Evolutionary conservation across 2,113 vertebrate genomes (phyloP).

Genomic region (Seriola quinqueradiata): DNA sequence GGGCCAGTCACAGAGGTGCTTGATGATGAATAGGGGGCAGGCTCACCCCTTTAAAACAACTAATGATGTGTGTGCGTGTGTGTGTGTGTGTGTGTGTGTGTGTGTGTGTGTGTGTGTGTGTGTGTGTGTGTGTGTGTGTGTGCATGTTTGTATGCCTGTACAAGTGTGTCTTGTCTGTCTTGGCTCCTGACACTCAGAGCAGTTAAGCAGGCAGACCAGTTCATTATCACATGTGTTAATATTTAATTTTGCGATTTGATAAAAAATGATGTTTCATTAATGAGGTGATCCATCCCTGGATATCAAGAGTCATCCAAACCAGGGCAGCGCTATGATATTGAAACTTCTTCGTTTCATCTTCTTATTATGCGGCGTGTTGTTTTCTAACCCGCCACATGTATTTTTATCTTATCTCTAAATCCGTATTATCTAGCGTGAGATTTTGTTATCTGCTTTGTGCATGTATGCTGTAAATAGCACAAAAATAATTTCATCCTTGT

Average conservation of each 20-base stretch:
- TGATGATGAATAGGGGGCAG: constrained; percentile 55
- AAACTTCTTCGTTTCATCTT: constrained; percentile 40
- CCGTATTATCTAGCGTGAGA: constrained; percentile 45
- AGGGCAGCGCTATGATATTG: constrained; percentile 22
- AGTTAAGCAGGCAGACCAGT: constrained; percentile 58
- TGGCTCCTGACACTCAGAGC: constrained; percentile 44
- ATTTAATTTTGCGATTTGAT: constrained; percentile 81
- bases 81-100: constrained; percentile 11
- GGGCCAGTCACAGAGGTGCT: constrained; percentile 50
- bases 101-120: constrained; percentile 19
- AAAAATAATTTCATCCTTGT: constrained; percentile 68
- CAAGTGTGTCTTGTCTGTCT: constrained; percentile 43
- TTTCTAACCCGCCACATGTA: constrained; percentile 24
- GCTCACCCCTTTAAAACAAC: constrained; percentile 50
- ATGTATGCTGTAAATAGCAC: constrained; percentile 64
- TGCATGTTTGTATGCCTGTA: constrained; percentile 23
- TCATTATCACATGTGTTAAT: constrained; percentile 82
- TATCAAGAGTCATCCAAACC: constrained; percentile 53
- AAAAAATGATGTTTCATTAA: constrained; percentile 81
- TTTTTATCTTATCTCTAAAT: constrained; percentile 58
- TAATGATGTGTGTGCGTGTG: constrained; percentile 29
- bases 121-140: constrained; percentile 6
- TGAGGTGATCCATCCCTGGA: constrained; percentile 75
- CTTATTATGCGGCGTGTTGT: background rate
- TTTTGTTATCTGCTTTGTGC: constrained; percentile 48